Conservation (phyloP, 2,113 vertebrate genomes). For the Hippopotamus amphibius region DNA sequence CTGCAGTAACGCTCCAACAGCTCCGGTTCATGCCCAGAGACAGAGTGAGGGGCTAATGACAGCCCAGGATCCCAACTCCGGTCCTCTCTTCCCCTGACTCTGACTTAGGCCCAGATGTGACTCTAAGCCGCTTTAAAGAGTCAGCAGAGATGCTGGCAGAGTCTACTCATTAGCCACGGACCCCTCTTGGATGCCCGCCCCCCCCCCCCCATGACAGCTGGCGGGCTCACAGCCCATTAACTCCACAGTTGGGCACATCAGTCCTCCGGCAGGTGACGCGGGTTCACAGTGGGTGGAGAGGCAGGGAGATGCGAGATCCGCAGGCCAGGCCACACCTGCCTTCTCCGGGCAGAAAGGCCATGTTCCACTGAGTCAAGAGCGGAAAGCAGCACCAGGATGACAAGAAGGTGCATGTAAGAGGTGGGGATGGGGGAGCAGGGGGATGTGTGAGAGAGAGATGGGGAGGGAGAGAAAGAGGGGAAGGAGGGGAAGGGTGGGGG, state of each 20-base stretch:
- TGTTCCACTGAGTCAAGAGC: background rate
- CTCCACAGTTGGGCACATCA: background rate
- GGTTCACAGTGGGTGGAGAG: accelerated
- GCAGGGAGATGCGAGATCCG: background rate
- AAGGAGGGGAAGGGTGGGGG: too few species aligned
- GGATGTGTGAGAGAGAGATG: background rate
- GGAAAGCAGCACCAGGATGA: background rate
- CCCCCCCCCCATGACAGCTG: background rate
- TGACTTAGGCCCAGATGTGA: accelerated
- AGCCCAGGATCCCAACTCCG: background rate
- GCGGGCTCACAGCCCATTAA: background rate
- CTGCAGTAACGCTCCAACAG: accelerated
- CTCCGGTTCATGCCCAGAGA: background rate
- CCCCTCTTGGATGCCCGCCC: background rate
- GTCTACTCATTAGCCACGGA: accelerated
- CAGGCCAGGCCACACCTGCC: background rate
- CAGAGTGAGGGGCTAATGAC: too few species aligned
- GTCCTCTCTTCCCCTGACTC: background rate
- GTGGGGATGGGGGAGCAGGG: background rate
- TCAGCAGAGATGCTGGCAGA: too few species aligned
- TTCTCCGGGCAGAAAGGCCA: background rate
- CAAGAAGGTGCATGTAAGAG: background rate
- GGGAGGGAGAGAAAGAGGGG: background rate
- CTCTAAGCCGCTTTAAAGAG: background rate
- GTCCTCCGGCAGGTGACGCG: accelerated